A percentile compares a stretch with the other conserved stretches of the same genome.
phyloP scores from a whole-genome alignment of 2,888 invertebrate species.

The Iselma pallidipennis region DNA sequence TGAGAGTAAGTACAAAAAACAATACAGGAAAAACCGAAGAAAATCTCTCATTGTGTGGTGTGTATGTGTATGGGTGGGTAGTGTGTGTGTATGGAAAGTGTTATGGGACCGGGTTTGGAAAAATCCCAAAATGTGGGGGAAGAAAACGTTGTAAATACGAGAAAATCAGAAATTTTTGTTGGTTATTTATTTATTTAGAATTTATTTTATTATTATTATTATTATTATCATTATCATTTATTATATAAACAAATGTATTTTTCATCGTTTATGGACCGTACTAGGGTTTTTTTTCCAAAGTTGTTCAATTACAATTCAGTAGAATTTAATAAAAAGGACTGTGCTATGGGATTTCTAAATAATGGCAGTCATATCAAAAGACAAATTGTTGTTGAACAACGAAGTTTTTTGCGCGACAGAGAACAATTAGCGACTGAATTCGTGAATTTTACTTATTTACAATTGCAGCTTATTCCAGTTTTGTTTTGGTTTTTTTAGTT shows the following conservation, averaged over 20 bases:
- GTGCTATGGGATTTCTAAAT: no score
- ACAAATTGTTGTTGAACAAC: constrained; percentile 11
- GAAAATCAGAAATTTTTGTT: constrained; percentile 14
- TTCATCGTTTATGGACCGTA: background rate
- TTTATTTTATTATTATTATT: background rate
- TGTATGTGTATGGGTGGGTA: background rate
- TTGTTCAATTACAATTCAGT: constrained; percentile 12
- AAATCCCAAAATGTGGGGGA: background rate
- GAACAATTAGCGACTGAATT: constrained; percentile 4
- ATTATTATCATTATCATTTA: background rate
- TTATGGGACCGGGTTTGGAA: constrained; percentile 16
- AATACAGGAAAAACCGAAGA: no score
- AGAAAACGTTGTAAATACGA: constrained; percentile 18
- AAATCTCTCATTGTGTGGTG: constrained; percentile 18
- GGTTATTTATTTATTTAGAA: constrained; percentile 20
- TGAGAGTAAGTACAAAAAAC: background rate
- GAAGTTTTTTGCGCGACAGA: background rate
- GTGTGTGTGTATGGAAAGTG: background rate
- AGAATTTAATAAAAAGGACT: background rate
- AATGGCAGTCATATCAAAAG: background rate
- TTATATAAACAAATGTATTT: constrained; percentile 4
- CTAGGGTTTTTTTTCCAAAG: background rate
- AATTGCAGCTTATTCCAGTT: constrained; percentile 2
- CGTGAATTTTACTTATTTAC: constrained; percentile 30
- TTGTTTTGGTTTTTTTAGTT: background rate